These are phyloP conservation scores for Amblyjoppa proteus DNA, from an alignment of 2,888 invertebrate species.

Conservation along the genomic window DNA sequence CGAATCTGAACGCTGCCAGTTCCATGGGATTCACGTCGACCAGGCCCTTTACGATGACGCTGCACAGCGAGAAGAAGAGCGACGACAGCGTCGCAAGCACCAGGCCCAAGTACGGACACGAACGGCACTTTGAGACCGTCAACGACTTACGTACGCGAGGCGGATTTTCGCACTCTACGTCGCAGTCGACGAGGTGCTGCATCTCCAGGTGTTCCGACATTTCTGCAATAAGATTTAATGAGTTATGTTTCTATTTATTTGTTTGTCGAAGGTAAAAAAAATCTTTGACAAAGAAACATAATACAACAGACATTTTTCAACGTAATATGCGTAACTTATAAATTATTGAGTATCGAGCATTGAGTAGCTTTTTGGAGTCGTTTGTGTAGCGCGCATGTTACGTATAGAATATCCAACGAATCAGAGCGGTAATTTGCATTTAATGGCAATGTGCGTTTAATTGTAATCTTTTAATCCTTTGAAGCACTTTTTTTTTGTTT, in stretches of 20 bases:
- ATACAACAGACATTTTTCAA: too few relatives aligned
- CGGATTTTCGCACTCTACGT: constrained; percentile 85
- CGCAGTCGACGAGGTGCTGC: constrained; percentile 91
- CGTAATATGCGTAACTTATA: too few relatives aligned
- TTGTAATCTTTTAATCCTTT: too few relatives aligned
- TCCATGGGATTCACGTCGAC: constrained; percentile 95
- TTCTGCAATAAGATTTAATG: constrained; percentile 32
- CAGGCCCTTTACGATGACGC: constrained; percentile 95
- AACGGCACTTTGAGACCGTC: constrained; percentile 84
- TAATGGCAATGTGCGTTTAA: too few relatives aligned
- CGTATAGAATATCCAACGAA: too few relatives aligned
- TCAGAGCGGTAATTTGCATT: too few relatives aligned
- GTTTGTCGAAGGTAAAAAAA: not conserved
- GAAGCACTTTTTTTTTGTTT: too few relatives aligned
- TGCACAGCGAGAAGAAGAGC: constrained; percentile 95
- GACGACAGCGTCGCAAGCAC: constrained; percentile 94
- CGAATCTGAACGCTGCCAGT: constrained; percentile 94
- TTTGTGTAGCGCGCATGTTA: too few relatives aligned
- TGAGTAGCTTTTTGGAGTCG: too few relatives aligned
- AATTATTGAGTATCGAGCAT: too few relatives aligned
- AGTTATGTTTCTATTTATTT: not conserved
- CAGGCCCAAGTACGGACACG: constrained; percentile 93
- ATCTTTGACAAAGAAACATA: not conserved
- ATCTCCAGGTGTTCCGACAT: constrained; percentile 93
- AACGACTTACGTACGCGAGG: constrained; percentile 42